Base-by-base conservation (phyloP, 2,797 vertebrate species). In the Thamnophis elegans region DNA sequence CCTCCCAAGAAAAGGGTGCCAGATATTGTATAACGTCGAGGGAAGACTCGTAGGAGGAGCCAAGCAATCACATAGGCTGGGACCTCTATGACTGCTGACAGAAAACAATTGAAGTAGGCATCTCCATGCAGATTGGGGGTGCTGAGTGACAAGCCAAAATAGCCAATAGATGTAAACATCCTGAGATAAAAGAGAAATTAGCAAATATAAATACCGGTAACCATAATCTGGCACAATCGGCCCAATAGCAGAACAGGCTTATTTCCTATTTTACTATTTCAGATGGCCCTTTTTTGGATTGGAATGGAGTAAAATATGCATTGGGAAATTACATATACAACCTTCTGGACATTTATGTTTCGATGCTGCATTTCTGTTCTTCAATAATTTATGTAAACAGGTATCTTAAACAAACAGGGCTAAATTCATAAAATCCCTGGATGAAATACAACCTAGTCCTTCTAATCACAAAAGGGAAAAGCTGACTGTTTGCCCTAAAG, bases 121-220 rank as follows among this genome's bases (percentile, higher is more conserved):
- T 98, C 94, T 1, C 99, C 99, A 1, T 98, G 97, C 87, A 99
- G 97, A 95, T 98, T 99, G 13, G 98, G 98, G 7, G 98, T 98
- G 95, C 98, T 98, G 91, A 99, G 98, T 90, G 99, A 99, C 65
- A 99, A 97, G 12, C 97, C 98, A 88, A 98, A 98, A 95, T 99
- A 99, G 94, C 97, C 98, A 18, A 99, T 96, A 0, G 98, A 98
- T 0, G 98, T 96, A 1, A 97, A 97, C 96, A 97, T 98, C 99
- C 99, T 99, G 96, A 65, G 94, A 90, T 90, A 13, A 51, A 3
- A n/a, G 4, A 14, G 89, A 95, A 68, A 20, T 3, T 25, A 20
- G 94, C 87, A 93, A 51, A 95, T 95, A 94, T 91, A 82, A 90
- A 92, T 91, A 92, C 20, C 42, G 4, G 4, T 42, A 42, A 42